Evolutionary conservation across 1,140 invertebrate genomes (phyloP).

Genomic region (Caenorhabditis tropicalis): DNA sequence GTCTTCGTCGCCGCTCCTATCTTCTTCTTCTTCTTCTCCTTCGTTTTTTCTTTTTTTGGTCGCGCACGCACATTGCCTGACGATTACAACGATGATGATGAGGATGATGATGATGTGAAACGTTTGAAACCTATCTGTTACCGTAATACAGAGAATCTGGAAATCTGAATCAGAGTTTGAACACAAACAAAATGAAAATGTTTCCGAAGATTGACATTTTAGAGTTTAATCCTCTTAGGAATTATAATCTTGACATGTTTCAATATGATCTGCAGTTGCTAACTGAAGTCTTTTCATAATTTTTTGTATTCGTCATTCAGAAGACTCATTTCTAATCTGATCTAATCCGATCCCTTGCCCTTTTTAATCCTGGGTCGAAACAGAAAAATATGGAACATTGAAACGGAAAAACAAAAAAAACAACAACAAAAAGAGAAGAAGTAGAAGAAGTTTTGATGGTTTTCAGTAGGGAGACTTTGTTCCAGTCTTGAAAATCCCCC

Average conservation of each 20-base stretch:
- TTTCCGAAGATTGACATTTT: not conserved
- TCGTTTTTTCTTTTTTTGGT: constrained; percentile 25
- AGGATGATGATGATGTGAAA: constrained; percentile 16
- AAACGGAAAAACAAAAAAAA: not conserved
- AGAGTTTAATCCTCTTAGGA: not conserved
- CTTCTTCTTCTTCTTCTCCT: not conserved
- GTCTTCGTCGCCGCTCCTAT: constrained; percentile 9
- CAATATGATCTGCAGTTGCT: not conserved
- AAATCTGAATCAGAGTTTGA: not conserved
- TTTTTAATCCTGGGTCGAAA: not conserved
- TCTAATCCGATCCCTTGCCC: not conserved
- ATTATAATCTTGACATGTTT: not conserved
- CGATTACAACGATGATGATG: constrained; percentile 10
- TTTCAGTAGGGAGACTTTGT: not conserved
- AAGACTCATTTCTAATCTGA: not conserved
- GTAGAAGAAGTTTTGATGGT: constrained; percentile 1
- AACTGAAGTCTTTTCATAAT: not conserved
- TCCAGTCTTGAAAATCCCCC: not conserved
- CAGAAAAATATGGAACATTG: not conserved
- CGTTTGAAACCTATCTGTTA: not conserved
- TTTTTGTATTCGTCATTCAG: not conserved
- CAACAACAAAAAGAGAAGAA: not conserved
- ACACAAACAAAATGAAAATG: not conserved
- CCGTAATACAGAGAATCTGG: not conserved
- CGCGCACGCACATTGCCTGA: not conserved